A percentile compares a stretch with the other conserved stretches of the same genome.
Conservation (phyloP, 2,888 invertebrate species). For the Griposia aprilina region DNA sequence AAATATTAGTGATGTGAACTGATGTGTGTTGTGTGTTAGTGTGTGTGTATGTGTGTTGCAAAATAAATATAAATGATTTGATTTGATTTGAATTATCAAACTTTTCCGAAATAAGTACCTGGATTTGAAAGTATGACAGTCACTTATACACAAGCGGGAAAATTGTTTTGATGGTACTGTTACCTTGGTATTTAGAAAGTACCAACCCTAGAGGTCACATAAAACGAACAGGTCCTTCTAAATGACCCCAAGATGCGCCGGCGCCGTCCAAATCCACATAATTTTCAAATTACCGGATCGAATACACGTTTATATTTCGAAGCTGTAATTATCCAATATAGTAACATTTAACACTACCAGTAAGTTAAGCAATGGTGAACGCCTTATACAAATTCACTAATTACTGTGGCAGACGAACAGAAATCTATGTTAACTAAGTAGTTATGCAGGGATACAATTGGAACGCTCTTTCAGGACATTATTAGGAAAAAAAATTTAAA, state of each 20-base stretch:
- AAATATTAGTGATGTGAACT: background rate
- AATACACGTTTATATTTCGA: conserved; percentile 57
- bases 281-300: conserved; percentile 57
- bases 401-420: conserved; percentile 55
- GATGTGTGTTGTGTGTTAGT: too few relatives aligned
- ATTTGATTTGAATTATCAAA: background rate
- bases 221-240: conserved; percentile 45
- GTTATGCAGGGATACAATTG: conserved; percentile 42
- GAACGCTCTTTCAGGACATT: conserved; percentile 8
- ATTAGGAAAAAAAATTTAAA: background rate
- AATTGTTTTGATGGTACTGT: background rate
- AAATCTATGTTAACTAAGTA: conserved; percentile 41
- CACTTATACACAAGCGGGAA: background rate
- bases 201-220: conserved; percentile 46
- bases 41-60: too few relatives aligned
- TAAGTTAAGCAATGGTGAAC: conserved; percentile 52
- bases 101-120: background rate
- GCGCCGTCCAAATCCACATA: conserved; percentile 55
- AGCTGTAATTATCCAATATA: conserved; percentile 57
- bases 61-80: too few relatives aligned
- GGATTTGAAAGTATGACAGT: background rate
- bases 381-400: conserved; percentile 59
- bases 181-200: conserved; percentile 39
- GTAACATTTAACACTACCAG: conserved; percentile 54
- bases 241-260: conserved; percentile 56